These are phyloP conservation scores for Trichosurus vulpecula DNA, from an alignment of 2,797 vertebrate genomes.

Conservation along the genomic window DNA sequence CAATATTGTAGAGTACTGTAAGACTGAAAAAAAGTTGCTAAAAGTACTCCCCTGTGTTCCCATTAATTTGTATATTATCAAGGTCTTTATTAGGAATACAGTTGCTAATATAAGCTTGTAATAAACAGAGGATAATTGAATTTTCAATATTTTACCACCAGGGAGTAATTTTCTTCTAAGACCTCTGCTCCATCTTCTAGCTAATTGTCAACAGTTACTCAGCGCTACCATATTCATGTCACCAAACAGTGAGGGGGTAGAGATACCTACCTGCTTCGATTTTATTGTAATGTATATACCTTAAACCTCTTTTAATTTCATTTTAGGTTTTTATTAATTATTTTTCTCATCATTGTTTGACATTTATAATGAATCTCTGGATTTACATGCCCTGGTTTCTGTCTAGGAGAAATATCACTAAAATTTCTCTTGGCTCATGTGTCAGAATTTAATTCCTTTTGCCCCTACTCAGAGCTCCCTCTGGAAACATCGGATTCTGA, in stretches of 20 bases:
- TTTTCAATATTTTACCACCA: slow-evolving; percentile 88
- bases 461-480: not conserved
- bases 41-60: slow-evolving; percentile 84
- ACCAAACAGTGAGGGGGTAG: slow-evolving; percentile 72
- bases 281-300: slow-evolving; percentile 46
- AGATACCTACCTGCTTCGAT: slow-evolving; percentile 69
- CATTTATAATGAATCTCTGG: slow-evolving; percentile 28
- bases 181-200: slow-evolving; percentile 88
- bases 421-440: not conserved
- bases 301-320: slow-evolving; percentile 61
- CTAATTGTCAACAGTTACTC: slow-evolving; percentile 87
- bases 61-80: slow-evolving; percentile 88
- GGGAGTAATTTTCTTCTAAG: slow-evolving; percentile 86
- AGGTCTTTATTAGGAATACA: slow-evolving; percentile 87
- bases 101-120: slow-evolving; percentile 85
- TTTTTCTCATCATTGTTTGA: slow-evolving; percentile 58
- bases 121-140: slow-evolving; percentile 90
- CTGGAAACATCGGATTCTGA: not conserved
- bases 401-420: not conserved
- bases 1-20: slow-evolving; percentile 81
- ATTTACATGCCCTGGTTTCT: not conserved
- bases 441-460: not conserved
- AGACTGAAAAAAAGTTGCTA: slow-evolving; percentile 81
- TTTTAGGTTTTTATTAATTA: slow-evolving; percentile 51
- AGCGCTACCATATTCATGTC: slow-evolving; percentile 82